Evolutionary conservation across 2,888 invertebrate species (phyloP), one percentile per base, ranked within the genome.

Genomic region (Ormyrus nitidulus): DNA sequence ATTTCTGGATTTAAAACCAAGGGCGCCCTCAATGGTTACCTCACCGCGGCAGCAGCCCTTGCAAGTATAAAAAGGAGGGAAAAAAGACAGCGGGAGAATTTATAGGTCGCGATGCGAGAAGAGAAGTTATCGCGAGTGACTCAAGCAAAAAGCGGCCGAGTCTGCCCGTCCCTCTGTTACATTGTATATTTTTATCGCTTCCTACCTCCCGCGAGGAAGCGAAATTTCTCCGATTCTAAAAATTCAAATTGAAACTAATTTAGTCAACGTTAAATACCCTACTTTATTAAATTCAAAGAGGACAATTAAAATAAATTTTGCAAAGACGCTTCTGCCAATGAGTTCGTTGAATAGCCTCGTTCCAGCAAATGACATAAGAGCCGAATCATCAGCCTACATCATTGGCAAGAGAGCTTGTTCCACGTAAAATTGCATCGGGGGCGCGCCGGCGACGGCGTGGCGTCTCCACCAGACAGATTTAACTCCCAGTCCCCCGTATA

Each of bases 61-160:
- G 34, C 34, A 34, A 34, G 34, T 4, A 34, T 34, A 34, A 58
- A 64, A 69, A 58, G 7, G 49, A 61, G 53, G 58, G 69, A 79
- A 46, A 46, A 34, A 10, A 75, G 81, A 80, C 82, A 84, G 83
- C 82, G 81, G 81, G 69, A 83, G 77, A 84, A 87, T 86, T 87
- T 87, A 87, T 87, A 84, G 85, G 85, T 84, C 84, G 84, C 86
- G 80, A 82, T 84, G 84, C 83, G 84, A 46, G 84, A 82, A 85
- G 61, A 72, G 70, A 72, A 78, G 46, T 72, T 78, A 78, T 72
- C 72, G 46, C 10, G 62, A 8, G 3, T 5, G 70, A 53, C 61
- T 62, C 44, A 48, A 69, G 10, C 51, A 19, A 53, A n/a, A 74
- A 65, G 34, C 4, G 34, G 34, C 34, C 34, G 34, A 4, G 3